These are phyloP conservation scores for Salminus brasiliensis DNA, from an alignment of 2,113 vertebrate genomes.

Conservation along the genomic window DNA sequence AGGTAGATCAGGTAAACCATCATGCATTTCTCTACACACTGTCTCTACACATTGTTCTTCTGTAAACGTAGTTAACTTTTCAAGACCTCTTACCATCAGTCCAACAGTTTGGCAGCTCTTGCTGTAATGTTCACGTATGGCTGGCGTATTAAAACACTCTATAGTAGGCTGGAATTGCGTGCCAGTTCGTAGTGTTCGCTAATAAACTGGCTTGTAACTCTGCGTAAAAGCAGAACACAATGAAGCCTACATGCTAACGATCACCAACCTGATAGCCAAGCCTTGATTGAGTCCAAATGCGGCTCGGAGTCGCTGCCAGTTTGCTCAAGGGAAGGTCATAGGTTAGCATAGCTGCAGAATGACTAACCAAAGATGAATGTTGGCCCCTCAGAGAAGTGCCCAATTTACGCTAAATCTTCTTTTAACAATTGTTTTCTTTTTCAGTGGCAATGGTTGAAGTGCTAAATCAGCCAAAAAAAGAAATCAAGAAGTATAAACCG, in stretches of 20 bases:
- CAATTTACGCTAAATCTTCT: not conserved
- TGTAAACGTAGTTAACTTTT: not conserved
- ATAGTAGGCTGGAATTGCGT: not conserved
- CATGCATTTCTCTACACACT: too few species aligned
- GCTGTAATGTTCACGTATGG: not conserved
- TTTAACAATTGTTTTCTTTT: fast-evolving
- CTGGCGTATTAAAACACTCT: not conserved
- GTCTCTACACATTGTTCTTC: too few species aligned
- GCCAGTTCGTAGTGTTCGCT: not conserved
- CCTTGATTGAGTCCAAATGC: not conserved
- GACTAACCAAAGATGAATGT: not conserved
- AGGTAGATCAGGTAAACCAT: too few species aligned
- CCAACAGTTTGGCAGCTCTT: not conserved
- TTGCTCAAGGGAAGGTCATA: not conserved
- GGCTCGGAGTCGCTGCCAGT: not conserved
- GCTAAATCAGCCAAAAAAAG: too few species aligned
- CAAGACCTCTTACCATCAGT: too few species aligned
- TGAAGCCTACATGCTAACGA: not conserved
- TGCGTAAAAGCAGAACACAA: not conserved
- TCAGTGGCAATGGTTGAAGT: not conserved
- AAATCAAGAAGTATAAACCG: not conserved
- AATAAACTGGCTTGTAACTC: not conserved
- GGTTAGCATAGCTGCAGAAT: not conserved
- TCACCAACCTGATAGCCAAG: not conserved
- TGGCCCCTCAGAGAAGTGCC: not conserved